A percentile compares a stretch with the other conserved stretches of the same genome.
These are phyloP conservation scores for Gadus macrocephalus DNA, from an alignment of 2,113 vertebrate genomes.

Conservation along the genomic window DNA sequence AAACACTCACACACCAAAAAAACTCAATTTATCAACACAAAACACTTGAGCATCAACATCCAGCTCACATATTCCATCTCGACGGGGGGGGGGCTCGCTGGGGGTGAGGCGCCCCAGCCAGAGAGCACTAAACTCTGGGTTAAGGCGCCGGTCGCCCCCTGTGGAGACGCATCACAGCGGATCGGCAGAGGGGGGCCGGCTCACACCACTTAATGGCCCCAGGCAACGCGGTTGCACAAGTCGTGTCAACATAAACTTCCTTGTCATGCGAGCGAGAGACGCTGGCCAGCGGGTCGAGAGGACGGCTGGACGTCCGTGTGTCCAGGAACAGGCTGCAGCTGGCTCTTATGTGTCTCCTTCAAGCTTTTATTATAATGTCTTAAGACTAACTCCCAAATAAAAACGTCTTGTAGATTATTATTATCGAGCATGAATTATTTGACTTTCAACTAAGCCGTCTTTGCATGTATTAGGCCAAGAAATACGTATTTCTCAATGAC, in stretches of 20 bases:
- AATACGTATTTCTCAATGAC: constrained; percentile 49
- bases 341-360: background rate
- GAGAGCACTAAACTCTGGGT: constrained; percentile 36
- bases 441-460: background rate
- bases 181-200: constrained; percentile 34
- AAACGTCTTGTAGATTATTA: background rate
- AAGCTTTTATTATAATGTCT: background rate
- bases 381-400: too few species aligned
- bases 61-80: constrained; percentile 21
- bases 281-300: background rate
- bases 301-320: background rate
- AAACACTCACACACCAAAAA: background rate
- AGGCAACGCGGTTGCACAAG: constrained; percentile 35
- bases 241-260: constrained; percentile 19
- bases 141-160: constrained; percentile 52
- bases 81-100: constrained; percentile 10
- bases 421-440: background rate
- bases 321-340: background rate
- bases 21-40: background rate
- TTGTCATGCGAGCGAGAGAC: constrained; percentile 9
- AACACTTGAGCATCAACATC: constrained; percentile 18
- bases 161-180: constrained; percentile 47
- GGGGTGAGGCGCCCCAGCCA: constrained; percentile 41
- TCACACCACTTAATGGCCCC: constrained; percentile 25
- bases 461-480: constrained; percentile 26